Evolutionary conservation across 2,797 vertebrate species (phyloP), one percentile per base, ranked within the genome.

Genomic region (Falco novaeseelandiae): DNA sequence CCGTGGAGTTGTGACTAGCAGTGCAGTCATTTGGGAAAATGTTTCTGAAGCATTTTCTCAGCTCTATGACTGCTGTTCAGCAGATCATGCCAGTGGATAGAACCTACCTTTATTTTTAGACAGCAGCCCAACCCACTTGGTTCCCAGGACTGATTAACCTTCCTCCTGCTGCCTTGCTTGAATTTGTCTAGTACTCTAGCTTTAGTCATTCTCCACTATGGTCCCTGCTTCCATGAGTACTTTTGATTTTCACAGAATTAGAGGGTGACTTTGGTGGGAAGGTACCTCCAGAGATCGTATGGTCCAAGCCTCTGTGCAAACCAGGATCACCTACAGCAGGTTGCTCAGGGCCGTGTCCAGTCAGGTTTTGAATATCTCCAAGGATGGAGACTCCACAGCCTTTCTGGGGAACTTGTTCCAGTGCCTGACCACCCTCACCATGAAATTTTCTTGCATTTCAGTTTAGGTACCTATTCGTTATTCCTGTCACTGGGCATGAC

Each of bases 391-490:
- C 12, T 27, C 13, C 7, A 79, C 14, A 84, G 10, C 6, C 10
- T 4, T 23, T 32, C 5, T 63, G 30, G 12, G 10, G 7, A 63
- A 59, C 26, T 46, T 49, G 23, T 81, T 66, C 36, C 27, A 36
- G 12, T 19, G n/a, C 3, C 27, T 76, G 30, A 59, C 5, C 5
- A 51, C 40, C 8, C 8, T 61, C 10, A 72, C 4, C 3, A 2
- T 38, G 5, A 55, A 62, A 83, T 63, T 66, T 10, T 58, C 3
- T 51, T 27, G 1, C 34, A 30, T 34, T 86, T 48, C 6, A 38
- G 14, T 83, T 92, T 66, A 66, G 66, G 21, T 3, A 34, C 2
- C 9, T 30, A 0, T 46, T 77, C 0, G 0, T 42, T 88, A 34
- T 23, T 87, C 16, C 34, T 72, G 14, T 57, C n/a, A 69, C 12